A percentile compares a stretch with the other conserved stretches of the same genome.
phyloP scores from a whole-genome alignment of 2,113 vertebrate species.

The Myocastor coypus region DNA sequence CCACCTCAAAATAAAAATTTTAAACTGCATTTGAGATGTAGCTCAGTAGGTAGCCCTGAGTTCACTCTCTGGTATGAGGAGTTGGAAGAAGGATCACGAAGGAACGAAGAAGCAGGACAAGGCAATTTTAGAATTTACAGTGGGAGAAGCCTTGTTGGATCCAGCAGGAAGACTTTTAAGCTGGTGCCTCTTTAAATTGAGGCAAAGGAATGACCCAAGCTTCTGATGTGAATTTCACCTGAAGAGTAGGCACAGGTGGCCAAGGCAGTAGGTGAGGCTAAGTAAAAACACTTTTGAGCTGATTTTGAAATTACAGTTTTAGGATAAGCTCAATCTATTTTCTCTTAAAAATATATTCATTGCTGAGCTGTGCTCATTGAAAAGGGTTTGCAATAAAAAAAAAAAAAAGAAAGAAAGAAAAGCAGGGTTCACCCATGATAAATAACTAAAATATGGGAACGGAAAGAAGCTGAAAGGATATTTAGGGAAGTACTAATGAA shows the following conservation, averaged over 20 bases:
- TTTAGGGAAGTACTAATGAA: background rate
- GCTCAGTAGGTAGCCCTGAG: background rate
- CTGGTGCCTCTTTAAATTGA: background rate
- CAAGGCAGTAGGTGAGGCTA: background rate
- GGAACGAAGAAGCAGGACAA: background rate
- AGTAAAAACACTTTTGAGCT: background rate
- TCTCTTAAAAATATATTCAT: background rate
- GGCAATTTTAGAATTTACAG: background rate
- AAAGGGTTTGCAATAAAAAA: background rate
- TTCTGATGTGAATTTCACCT: background rate
- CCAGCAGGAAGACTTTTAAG: background rate
- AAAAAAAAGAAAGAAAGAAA: background rate
- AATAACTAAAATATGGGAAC: background rate
- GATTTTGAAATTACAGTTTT: conserved; percentile 25
- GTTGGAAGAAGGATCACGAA: background rate
- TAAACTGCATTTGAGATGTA: background rate
- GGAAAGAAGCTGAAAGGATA: background rate
- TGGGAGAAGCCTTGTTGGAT: background rate
- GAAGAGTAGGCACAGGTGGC: background rate
- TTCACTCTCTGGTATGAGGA: background rate
- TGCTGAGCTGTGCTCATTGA: background rate
- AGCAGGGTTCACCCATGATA: background rate
- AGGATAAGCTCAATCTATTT: background rate
- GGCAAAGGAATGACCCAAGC: background rate
- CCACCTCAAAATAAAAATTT: background rate